Base-by-base conservation (phyloP, 2,888 invertebrate species). In the Drosophila kanekoi region DNA sequence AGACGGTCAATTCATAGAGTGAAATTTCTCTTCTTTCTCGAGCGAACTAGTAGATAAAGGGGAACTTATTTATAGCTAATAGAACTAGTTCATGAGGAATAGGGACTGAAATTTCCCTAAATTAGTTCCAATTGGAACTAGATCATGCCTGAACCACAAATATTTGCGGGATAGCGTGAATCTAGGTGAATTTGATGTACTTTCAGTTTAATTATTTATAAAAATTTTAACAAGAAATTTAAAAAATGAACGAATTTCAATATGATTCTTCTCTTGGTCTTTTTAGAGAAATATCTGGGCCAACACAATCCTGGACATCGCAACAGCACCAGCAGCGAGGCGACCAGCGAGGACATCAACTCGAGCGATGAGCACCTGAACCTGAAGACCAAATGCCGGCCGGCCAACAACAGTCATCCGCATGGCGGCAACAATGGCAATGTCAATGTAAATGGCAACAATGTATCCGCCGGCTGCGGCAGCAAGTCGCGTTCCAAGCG, bases 241-340 rank as follows among this genome's bases (percentile, higher is more conserved):
- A 35, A 35, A n/a, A 6, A 6, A n/a, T 6, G 6, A 2, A 44
- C 14, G 14, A 14, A 45, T 5, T n/a, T 23, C 14, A 3, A 1
- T 28, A 10, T 35, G 18, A 13, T 14, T 38, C 18, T 1, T 18
- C 0, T 3, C 37, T 3, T 14, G 20, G 1, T 18, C 35, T 3
- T 75, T 71, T 11, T 70, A 82, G 82, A 87, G 54, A 81, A 86
- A 75, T 79, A 81, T 63, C 67, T 80, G 59, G 81, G 82, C 49
- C 80, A 86, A 70, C 88, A 90, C 76, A 89, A 88, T 81, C 79
- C 87, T 16, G 76, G 83, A 0, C 91, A 91, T 74, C 89, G 90
- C 44, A 91, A 90, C 47, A 91, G 90, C 74, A 87, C 90, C 62
- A 84, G 90, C 53, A 91, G 89, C 69, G 90, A 90, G 72, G 65